These are phyloP conservation scores for Xanthorhoe spadicearia DNA, from an alignment of 2,888 invertebrate species.

Conservation along the genomic window DNA sequence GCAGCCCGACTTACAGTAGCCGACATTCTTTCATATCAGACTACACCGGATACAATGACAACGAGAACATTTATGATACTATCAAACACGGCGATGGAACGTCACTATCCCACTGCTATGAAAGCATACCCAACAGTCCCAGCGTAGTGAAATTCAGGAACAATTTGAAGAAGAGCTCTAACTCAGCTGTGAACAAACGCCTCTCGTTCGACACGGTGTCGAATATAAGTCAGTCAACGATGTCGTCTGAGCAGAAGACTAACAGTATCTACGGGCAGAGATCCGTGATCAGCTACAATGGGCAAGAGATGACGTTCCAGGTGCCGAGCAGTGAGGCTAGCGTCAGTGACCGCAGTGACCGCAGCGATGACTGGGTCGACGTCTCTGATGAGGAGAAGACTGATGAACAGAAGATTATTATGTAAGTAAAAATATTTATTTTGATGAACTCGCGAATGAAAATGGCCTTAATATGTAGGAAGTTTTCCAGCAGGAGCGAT, in stretches of 20 bases:
- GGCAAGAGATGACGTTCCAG: conserved; percentile 80
- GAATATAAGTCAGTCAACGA: conserved; percentile 80
- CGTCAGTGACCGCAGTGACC: conserved; percentile 85
- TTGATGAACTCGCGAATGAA: too few species aligned
- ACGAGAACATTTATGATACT: conserved; percentile 86
- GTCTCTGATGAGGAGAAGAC: conserved; percentile 85
- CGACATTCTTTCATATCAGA: conserved; percentile 74
- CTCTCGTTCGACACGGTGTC: conserved; percentile 79
- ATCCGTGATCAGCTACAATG: conserved; percentile 78
- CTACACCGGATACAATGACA: conserved; percentile 75
- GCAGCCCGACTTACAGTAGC: conserved; percentile 71
- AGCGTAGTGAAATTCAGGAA: conserved; percentile 75
- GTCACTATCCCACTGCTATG: conserved; percentile 85
- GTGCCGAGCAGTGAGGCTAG: conserved; percentile 85
- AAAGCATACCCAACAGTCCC: conserved; percentile 83
- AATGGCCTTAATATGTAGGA: too few species aligned
- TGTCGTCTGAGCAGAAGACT: conserved; percentile 86
- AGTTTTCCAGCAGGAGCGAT: too few species aligned
- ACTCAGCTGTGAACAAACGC: conserved; percentile 71
- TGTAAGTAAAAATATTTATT: conserved; percentile 73
- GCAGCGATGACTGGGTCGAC: conserved; percentile 88
- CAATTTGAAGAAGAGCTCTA: conserved; percentile 68
- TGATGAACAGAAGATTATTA: conserved; percentile 81
- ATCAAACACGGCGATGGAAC: conserved; percentile 83
- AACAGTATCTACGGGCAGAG: conserved; percentile 86